Base-by-base conservation (phyloP, 1,140 invertebrate species). In the Papilio aristodemus region DNA sequence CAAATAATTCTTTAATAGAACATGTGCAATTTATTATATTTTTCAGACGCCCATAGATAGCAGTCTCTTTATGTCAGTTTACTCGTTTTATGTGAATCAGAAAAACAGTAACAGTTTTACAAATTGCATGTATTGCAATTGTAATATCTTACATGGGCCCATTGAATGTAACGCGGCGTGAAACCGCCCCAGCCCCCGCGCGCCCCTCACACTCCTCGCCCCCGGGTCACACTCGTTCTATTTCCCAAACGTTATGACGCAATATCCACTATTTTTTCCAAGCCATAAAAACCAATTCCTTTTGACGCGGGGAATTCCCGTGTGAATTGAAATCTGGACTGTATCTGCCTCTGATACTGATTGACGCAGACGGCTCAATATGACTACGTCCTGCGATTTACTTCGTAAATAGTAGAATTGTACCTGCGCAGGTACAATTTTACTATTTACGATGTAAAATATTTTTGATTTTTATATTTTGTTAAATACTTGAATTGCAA, bases 201-300 rank as follows among this genome's bases (percentile, higher is more conserved):
- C 17, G n/a, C 27, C 10, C 19, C 41, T 0, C 22, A 9, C 46
- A 4, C 7, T 9, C 10, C 46, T 10, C 17, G 46, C 19, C 46
- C 7, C 4, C 14, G 41, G 46, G 46, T 25, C 46, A 25, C 41
- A 43, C 46, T 50, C 46, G 46, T 66, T 36, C 63, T 50, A 66
- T 66, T 63, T 63, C 60, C 39, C 63, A 66, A 66, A 66, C 63
- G 41, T 50, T 66, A 66, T 66, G 63, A 66, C 63, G 63, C 63
- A 50, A 66, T 66, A 66, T 66, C 63, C 39, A 66, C 63, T 66
- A 50, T 66, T 66, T 66, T 66, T 66, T 66, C 60, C 63, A 66
- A 22, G 32, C 63, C 63, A 66, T 66, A 66, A 66, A 66, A 66
- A 66, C 63, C 63, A 66, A 66, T 66, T 66, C 27, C 63, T 66